A percentile compares a stretch with the other conserved stretches of the same genome.
Evolutionary conservation across 2,797 vertebrate species (phyloP).

Genomic region (Mareca penelope): DNA sequence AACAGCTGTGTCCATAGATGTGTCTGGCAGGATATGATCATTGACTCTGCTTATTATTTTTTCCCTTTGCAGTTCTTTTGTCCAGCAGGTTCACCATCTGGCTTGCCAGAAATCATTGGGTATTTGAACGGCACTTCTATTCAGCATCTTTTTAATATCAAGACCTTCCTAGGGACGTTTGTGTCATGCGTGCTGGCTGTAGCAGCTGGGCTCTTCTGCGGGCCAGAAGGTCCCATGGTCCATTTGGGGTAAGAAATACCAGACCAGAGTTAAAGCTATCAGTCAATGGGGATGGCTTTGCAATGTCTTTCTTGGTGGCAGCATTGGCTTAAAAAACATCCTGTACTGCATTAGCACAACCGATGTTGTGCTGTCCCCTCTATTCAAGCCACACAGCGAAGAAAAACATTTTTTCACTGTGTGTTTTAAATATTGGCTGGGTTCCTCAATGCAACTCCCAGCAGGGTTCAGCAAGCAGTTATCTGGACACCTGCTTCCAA

Average conservation of each 20-base stretch:
- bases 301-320: not conserved
- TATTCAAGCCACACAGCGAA: not conserved
- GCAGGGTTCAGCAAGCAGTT: not conserved
- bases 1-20: not conserved
- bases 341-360: not conserved
- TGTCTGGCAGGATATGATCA: not conserved
- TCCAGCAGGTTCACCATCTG: slow-evolving; percentile 17
- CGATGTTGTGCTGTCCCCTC: not conserved
- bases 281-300: not conserved
- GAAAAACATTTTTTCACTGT: not conserved
- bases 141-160: slow-evolving; percentile 65
- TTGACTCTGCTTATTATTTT: not conserved
- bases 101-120: slow-evolving; percentile 62
- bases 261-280: not conserved
- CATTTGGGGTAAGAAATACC: slow-evolving; percentile 49
- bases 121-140: slow-evolving; percentile 65
- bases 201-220: slow-evolving; percentile 57
- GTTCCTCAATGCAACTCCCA: rapidly evolving
- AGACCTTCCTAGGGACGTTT: slow-evolving; percentile 55
- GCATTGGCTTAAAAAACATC: not conserved
- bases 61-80: slow-evolving; percentile 36
- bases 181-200: slow-evolving; percentile 58
- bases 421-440: not conserved
- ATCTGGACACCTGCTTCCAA: not conserved
- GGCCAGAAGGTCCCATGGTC: slow-evolving; percentile 66